Percentiles rank a stretch among this genome's conserved stretches.
phyloP scores from a whole-genome alignment of 2,113 vertebrate genomes.

The Romanogobio albipinnatus region DNA sequence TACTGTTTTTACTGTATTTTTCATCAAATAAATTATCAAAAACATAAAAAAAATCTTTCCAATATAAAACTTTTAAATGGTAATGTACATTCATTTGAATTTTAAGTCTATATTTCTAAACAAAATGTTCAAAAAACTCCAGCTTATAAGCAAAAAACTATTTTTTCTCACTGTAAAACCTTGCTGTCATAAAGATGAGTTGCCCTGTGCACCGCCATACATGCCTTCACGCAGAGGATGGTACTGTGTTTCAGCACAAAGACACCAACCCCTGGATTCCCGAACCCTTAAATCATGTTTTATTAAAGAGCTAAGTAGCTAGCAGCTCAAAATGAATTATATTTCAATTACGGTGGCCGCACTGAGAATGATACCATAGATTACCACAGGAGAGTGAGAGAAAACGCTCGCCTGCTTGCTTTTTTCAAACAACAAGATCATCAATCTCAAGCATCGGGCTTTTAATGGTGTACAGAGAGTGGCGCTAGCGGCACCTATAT shows the following conservation, averaged over 20 bases:
- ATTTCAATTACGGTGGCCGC: slow-evolving; percentile 59
- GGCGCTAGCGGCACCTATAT: not conserved
- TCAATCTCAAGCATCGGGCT: slow-evolving; percentile 31
- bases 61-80: too few species aligned
- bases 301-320: slow-evolving; percentile 39
- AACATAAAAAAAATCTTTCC: too few species aligned
- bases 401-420: not conserved
- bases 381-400: not conserved
- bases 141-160: not conserved
- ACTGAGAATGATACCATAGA: slow-evolving; percentile 2
- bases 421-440: not conserved
- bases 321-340: slow-evolving; percentile 57
- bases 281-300: slow-evolving; percentile 4
- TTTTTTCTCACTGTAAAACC: not conserved
- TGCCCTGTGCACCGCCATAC: not conserved
- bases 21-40: too few species aligned
- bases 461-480: slow-evolving; percentile 10
- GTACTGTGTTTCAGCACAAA: slow-evolving; percentile 16
- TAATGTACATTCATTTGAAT: too few species aligned
- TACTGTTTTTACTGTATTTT: too few species aligned
- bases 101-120: too few species aligned
- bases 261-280: not conserved
- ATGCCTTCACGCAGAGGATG: too few species aligned
- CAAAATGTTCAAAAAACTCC: too few species aligned
- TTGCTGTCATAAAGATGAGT: not conserved